Evolutionary conservation across 2,797 vertebrate species (phyloP).

Genomic region (Oreortyx pictus): DNA sequence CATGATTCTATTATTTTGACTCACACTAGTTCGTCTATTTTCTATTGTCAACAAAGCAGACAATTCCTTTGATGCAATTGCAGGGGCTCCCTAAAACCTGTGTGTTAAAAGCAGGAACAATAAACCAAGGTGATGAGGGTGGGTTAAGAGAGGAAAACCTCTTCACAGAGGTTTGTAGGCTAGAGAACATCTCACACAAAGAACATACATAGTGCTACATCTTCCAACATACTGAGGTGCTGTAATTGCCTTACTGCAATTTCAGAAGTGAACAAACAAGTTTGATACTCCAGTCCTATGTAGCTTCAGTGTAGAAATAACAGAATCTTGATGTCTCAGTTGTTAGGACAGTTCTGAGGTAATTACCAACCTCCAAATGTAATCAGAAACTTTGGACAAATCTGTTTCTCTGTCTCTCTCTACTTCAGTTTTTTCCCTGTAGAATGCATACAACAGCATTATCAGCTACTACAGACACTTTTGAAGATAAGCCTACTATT

Average conservation of each 20-base stretch:
- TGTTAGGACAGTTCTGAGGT: not conserved
- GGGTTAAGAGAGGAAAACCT: not conserved
- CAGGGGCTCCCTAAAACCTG: not conserved
- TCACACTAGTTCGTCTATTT: not conserved
- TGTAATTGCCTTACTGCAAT: not conserved
- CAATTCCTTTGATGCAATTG: not conserved
- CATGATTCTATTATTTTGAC: not conserved
- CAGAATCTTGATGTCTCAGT: not conserved
- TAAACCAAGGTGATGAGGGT: not conserved
- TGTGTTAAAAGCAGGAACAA: not conserved
- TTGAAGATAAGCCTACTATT: not conserved
- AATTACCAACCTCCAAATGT: not conserved
- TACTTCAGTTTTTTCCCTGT: not conserved
- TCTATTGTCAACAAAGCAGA: not conserved
- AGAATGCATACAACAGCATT: not conserved
- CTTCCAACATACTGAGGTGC: not conserved
- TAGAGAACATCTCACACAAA: not conserved
- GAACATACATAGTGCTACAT: not conserved
- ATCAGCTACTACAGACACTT: not conserved
- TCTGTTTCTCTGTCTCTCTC: not conserved
- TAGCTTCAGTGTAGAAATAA: not conserved
- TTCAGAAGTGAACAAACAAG: not conserved
- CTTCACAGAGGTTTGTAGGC: not conserved
- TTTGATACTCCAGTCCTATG: not conserved
- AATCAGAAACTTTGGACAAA: not conserved